A percentile compares a stretch with the other conserved stretches of the same genome.
These are phyloP conservation scores for Dasypus novemcinctus DNA, from an alignment of 2,113 vertebrate genomes.

Conservation along the genomic window DNA sequence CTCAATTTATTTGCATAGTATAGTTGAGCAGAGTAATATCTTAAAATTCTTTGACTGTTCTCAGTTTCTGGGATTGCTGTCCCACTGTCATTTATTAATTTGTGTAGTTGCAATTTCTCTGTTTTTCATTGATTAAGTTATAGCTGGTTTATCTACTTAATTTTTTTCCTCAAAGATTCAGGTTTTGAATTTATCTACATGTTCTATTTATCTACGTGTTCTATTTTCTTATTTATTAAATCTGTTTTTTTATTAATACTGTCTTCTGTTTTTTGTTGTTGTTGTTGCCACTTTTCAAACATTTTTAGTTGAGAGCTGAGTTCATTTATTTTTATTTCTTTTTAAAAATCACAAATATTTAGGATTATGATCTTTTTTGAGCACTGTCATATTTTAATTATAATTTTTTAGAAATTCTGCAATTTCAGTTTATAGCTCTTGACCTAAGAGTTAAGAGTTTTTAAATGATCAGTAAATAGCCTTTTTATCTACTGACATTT, in stretches of 20 bases:
- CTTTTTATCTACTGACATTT: constrained; percentile 9
- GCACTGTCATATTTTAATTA: neutral
- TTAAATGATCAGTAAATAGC: neutral
- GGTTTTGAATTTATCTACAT: constrained; percentile 8
- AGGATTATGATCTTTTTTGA: neutral
- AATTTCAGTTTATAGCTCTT: neutral
- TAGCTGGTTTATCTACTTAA: neutral
- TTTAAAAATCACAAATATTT: neutral
- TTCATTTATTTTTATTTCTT: neutral
- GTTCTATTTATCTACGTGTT: constrained; percentile 20
- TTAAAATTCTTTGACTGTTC: constrained; percentile 41
- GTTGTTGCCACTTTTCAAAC: neutral
- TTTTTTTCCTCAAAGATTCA: neutral
- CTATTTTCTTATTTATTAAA: neutral
- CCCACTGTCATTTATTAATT: constrained; percentile 37
- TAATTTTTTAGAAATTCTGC: neutral
- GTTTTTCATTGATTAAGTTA: constrained; percentile 12
- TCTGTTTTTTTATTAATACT: neutral
- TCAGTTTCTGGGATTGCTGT: constrained; percentile 12
- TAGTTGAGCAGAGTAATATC: constrained; percentile 48
- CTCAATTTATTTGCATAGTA: constrained; percentile 44
- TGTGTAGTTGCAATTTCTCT: neutral
- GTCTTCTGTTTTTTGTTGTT: neutral
- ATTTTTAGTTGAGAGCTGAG: neutral
- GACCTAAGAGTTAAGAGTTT: neutral